Base-by-base conservation (phyloP, 2,888 invertebrate genomes). In the Alviniconcha strummeri region DNA sequence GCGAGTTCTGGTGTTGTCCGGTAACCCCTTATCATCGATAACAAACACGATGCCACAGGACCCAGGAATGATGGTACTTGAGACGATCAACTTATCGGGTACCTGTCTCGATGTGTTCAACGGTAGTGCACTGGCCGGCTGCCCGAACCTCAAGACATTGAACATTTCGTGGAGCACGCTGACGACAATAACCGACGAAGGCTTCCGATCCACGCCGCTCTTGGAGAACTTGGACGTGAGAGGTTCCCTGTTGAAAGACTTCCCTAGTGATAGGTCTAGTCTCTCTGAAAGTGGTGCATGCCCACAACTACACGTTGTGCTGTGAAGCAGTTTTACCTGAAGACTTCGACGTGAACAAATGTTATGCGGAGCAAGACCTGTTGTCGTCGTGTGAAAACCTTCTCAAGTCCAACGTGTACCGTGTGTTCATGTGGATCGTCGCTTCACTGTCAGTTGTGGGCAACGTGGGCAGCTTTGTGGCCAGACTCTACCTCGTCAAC, bases 341-440 rank as follows among this genome's bases (percentile, higher is more conserved):
- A 5, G 64, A 69, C 7, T 60, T 83, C 72, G 67, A 60, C 54
- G 11, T n/a, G 6, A 19, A 19, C 0, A 56, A 56, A 4, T 83
- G 83, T 36, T 15, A 80, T 36, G 60, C 80, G 55, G 74, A 80
- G 11, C 15, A 15, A 19, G 80, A 83, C 52, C 74, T 80, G 19
- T 52, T 77, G 57, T 5, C 76, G 17, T 77, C 76, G 0, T 77
- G 76, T 57, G 76, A 77, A 19, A 80, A 83, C 72, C 67, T 83
- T 36, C 56, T 83, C 17, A 74, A 75, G 8, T 72, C 74, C 15
- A 17, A 74, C 11, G 5, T 72, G 8, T 64, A 80, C 71, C 78
- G 83, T 60, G 75, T n/a, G 5, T 80, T 80, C 52, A n/a, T 83
- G 75, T 83, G 83, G 83, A 11, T 80, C 11, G 57, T 83, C 56